Evolutionary conservation across 2,113 vertebrate genomes (phyloP), one percentile per base, ranked within the genome.

Genomic region (Phyllostomus hastatus): DNA sequence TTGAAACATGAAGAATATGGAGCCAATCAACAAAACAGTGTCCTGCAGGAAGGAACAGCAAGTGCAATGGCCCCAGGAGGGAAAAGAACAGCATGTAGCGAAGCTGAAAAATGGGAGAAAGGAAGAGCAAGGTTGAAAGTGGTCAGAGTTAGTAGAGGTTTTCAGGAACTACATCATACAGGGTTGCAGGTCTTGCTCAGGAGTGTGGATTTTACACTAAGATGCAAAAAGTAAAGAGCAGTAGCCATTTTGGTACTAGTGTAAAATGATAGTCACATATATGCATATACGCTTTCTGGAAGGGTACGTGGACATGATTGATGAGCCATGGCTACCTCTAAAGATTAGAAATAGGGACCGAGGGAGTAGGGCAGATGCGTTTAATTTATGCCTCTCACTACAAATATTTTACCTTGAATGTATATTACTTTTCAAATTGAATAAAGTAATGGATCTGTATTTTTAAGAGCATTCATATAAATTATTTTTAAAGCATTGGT

Each of bases 371-470:
- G 24, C 43, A 64, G 16, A 86, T 19, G 2, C 3, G n/a, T 72
- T 84, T 90, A 66, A 33, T 75, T 73, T 87, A 33, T 70, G 43
- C 2, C 43, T 75, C 41, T 92, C 28, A 66, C 14, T 81, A 75
- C 72, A 22, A 81, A n/a, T 94, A 66, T 92, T 95, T 90, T 89
- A 91, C 46, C 38, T 79, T 84, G 28, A 48, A 67, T 24, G n/a
- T 83, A 17, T 26, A 41, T 79, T 78, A 41, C 33, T 91, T 87
- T 94, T 70, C 57, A 75, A 85, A 61, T 67, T 83, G 38, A 88
- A 79, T 94, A 88, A 94, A 88, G 85, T 81, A 90, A 16, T 90
- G 22, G 33, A 57, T 91, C 70, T 95, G 28, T 79, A 73, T 91
- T 87, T 92, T 92, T 70, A 81, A 82, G 73, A 64, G 11, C 66